Evolutionary conservation across 2,888 invertebrate genomes (phyloP).

Genomic region (Microchrysa polita): DNA sequence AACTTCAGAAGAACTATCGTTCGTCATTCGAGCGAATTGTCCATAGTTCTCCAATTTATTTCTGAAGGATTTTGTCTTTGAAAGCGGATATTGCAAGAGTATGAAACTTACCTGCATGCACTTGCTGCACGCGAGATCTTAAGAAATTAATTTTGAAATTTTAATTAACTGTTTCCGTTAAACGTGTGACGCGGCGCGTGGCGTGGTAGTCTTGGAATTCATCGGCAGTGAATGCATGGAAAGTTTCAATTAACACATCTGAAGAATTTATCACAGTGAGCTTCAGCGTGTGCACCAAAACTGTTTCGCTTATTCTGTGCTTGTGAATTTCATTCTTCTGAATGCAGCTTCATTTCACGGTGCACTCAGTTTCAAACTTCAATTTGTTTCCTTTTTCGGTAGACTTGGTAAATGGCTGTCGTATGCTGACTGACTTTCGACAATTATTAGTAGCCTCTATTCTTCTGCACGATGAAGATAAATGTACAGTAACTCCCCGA

Average conservation of each 20-base stretch:
- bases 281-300: background rate
- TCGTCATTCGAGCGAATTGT: too few species aligned
- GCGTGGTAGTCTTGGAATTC: background rate
- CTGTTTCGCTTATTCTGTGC: background rate
- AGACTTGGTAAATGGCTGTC: too few species aligned
- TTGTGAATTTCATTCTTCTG: background rate
- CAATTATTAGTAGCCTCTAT: too few species aligned
- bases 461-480: too few species aligned
- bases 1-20: too few species aligned
- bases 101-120: background rate
- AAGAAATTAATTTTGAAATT: constrained; percentile 14
- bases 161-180: constrained; percentile 5
- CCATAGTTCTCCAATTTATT: too few species aligned
- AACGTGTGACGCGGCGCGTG: too few species aligned
- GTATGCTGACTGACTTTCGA: too few species aligned
- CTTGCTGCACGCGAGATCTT: too few species aligned
- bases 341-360: background rate
- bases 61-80: background rate
- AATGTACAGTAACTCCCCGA: too few species aligned
- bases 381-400: background rate
- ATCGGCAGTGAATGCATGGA: background rate
- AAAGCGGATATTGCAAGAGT: background rate
- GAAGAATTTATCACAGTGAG: constrained; percentile 6
- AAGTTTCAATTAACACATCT: constrained; percentile 2
- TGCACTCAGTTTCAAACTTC: background rate